A percentile compares a stretch with the other conserved stretches of the same genome.
Conservation (phyloP, 2,888 invertebrate species). For the Cheilosia scutellata region DNA sequence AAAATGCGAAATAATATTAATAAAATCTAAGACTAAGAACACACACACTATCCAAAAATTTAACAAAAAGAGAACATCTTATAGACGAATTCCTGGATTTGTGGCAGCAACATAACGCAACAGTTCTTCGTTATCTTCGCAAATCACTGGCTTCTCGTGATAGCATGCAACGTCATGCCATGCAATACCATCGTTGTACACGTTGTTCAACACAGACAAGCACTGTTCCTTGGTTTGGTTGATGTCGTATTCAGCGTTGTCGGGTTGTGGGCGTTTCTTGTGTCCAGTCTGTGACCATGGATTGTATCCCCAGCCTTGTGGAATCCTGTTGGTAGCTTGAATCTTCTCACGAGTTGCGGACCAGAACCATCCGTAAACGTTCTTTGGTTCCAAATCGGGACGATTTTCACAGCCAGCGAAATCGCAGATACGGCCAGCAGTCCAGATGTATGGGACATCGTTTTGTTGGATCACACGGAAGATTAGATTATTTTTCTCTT, state of each 20-base stretch:
- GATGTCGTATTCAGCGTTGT: conserved; percentile 96
- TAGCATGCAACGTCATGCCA: conserved; percentile 98
- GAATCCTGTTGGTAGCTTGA: conserved; percentile 90
- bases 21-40: conserved; percentile 84
- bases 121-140: conserved; percentile 95
- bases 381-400: conserved; percentile 93
- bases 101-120: conserved; percentile 93
- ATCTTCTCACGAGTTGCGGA: conserved; percentile 95
- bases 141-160: conserved; percentile 95
- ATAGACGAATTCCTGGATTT: conserved; percentile 93
- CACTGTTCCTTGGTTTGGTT: conserved; percentile 95
- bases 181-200: conserved; percentile 96
- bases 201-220: conserved; percentile 94
- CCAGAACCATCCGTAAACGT: conserved; percentile 96
- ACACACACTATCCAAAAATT: conserved; percentile 69
- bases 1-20: conserved; percentile 77
- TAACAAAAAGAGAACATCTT: conserved; percentile 81
- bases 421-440: conserved; percentile 95
- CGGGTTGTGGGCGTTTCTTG: conserved; percentile 94
- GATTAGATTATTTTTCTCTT: conserved; percentile 95
- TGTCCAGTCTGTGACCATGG: conserved; percentile 96
- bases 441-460: conserved; percentile 97
- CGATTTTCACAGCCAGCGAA: conserved; percentile 96
- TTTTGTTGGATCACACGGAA: conserved; percentile 95
- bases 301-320: conserved; percentile 88